Base-by-base conservation (phyloP, 2,888 invertebrate species). In the Diaprepes abbreviatus region DNA sequence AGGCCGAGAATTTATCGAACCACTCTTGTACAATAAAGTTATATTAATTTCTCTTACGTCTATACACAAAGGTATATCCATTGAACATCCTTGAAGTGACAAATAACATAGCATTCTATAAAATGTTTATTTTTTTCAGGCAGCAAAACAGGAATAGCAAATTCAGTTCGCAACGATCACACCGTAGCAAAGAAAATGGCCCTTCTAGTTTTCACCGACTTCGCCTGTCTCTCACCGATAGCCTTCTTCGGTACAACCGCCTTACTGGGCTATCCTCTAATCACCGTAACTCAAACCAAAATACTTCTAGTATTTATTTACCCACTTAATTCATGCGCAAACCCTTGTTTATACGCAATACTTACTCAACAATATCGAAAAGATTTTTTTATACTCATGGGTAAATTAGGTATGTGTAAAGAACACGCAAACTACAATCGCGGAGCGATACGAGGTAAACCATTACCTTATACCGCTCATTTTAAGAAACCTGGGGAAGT, bases 321-420 rank as follows among this genome's bases (percentile, higher is more conserved):
- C 78, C 91, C 91, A 0, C 84, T 91, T 73, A 91, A 91, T 81
- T 88, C 89, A 1, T 90, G 90, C 78, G 89, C 90, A 69, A 91
- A 91, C 79, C 91, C 91, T 0, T 90, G 89, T 79, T 82, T 91
- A 33, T 91, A 91, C 80, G 90, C 90, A 3, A 86, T 91, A 66
- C 85, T 90, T 67, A 91, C 90, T 1, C 89, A 90, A 75, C 89
- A 90, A 79, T 90, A 89, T 76, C 84, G 89, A 64, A 81, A 88
- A 40, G 90, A 90, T 78, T 84, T 88, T 70, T 85, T 87, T 75
- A 85, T 86, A 48, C 80, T 88, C 16, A 84, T 88, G 79, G 85
- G 86, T 59, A 81, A 87, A 52, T 86, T 85, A 62, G 85, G 85
- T 1, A 68, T 85, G 55, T 85, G 85, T 75, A 83, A 84, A 65